phyloP scores from a whole-genome alignment of 1,140 invertebrate species.

The Magallana ariakensis region DNA sequence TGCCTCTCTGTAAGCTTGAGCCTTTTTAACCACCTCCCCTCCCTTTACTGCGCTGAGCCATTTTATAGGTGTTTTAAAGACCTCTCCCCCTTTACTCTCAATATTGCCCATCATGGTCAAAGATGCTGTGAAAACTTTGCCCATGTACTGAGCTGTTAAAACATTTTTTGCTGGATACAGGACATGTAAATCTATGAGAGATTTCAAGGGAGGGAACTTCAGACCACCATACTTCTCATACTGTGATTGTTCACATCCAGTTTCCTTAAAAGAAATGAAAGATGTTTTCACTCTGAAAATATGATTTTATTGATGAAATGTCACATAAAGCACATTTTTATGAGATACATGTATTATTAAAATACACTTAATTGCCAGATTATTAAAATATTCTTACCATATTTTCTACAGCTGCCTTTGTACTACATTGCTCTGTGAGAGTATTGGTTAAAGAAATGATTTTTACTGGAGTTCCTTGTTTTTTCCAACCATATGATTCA shows the following conservation, averaged over 20 bases:
- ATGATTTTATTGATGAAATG: no score
- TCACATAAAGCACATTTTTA: no score
- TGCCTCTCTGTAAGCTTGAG: conserved; percentile 41
- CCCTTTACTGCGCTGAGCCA: conserved; percentile 40
- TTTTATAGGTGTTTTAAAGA: conserved; percentile 42
- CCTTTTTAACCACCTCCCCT: conserved; percentile 37
- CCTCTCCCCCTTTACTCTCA: conserved; percentile 42
- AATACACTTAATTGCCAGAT: no score
- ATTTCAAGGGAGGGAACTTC: neutral
- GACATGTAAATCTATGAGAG: conserved; percentile 11
- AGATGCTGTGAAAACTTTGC: conserved; percentile 29
- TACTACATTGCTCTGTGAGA: no score
- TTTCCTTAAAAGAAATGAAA: neutral
- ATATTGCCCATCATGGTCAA: conserved; percentile 31
- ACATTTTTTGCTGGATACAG: neutral
- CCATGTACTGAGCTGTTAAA: neutral
- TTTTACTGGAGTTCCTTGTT: neutral
- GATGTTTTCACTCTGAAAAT: no score
- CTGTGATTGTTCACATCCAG: neutral
- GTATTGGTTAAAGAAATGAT: no score
- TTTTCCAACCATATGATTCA: neutral
- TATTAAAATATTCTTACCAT: no score
- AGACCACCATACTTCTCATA: conserved; percentile 4
- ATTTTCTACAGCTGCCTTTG: no score
- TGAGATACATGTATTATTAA: no score